These are phyloP conservation scores for Eleutherodactylus coqui DNA, from an alignment of 2,797 vertebrate species.

Conservation along the genomic window DNA sequence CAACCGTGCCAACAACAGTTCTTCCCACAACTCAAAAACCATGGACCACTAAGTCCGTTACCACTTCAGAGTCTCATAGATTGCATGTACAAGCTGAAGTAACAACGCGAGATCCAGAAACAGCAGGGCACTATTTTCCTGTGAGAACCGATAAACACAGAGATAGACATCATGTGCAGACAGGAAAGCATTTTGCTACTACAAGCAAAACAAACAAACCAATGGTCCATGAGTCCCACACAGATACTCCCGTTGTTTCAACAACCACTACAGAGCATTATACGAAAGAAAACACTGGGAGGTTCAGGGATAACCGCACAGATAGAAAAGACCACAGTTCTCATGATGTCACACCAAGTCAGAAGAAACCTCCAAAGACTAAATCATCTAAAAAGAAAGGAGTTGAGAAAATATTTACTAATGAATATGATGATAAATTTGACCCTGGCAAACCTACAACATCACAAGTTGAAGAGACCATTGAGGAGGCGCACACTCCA, in stretches of 20 bases:
- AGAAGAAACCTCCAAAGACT: conserved; percentile 80
- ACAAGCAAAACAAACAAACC: conserved; percentile 78
- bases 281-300: conserved; percentile 70
- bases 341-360: conserved; percentile 75
- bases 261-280: conserved; percentile 70
- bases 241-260: conserved; percentile 68
- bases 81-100: conserved; percentile 58
- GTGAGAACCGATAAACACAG: conserved; percentile 75
- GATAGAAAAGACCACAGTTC: conserved; percentile 80
- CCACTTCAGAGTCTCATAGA: conserved; percentile 71
- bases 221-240: conserved; percentile 66
- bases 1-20: conserved; percentile 67
- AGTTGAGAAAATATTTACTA: conserved; percentile 81
- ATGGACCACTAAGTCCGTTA: conserved; percentile 75
- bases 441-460: conserved; percentile 76
- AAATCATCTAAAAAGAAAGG: conserved; percentile 83
- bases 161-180: conserved; percentile 72
- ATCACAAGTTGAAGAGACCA: conserved; percentile 75
- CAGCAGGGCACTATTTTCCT: conserved; percentile 75
- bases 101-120: conserved; percentile 71
- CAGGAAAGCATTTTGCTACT: conserved; percentile 60
- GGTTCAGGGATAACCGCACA: conserved; percentile 85
- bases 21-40: conserved; percentile 77
- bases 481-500: conserved; percentile 72
- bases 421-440: conserved; percentile 87